Base-by-base conservation (phyloP, 2,113 vertebrate genomes). In the Phoxinus phoxinus region DNA sequence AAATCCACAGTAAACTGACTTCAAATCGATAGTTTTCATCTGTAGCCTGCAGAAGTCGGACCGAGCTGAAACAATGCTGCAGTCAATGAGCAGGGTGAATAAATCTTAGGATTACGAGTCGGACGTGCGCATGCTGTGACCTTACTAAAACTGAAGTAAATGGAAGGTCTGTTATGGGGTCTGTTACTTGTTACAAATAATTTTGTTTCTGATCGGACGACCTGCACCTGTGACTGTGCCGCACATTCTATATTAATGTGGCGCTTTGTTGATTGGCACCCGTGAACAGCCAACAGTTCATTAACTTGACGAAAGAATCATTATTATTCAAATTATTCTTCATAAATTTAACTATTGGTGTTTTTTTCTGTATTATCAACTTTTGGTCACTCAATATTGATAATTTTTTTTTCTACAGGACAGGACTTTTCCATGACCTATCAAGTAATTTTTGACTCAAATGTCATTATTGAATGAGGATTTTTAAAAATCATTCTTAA, bases 1-100 rank as follows among this genome's bases (percentile, higher is more conserved):
- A 89, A 89, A 89, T 83, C 88, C 85, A 65, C 85, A 65, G 78
- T 95, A 96, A 96, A 93, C 93, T 96, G 96, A 96, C 96, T 96
- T 96, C 95, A 96, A 96, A 96, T 97, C 96, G 96, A 96, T 96
- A 96, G 94, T 96, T 96, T 96, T 95, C 88, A 96, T 96, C 96
- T 96, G 96, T 95, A 95, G 96, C 77, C 81, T 19, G 77, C 58
- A 74, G 81, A 81, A 82, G 65, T 87, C 65, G 85, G 56, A 58
- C 56, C 30, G 13, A 77, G 88, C 35, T 85, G 41, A 89, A 89
- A 89, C 85, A 78, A 63, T 30, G 83, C n/a, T 51, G 15, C 59
- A 48, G 85, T 73, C 88, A 44, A 58, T 85, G 73, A 25, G 13
- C 59, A 32, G 8, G 27, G 32, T 63, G 77, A 73, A 89, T 87